These are phyloP conservation scores for Chamaetylas fuelleborni DNA, from an alignment of 2,113 vertebrate genomes.

Conservation along the genomic window DNA sequence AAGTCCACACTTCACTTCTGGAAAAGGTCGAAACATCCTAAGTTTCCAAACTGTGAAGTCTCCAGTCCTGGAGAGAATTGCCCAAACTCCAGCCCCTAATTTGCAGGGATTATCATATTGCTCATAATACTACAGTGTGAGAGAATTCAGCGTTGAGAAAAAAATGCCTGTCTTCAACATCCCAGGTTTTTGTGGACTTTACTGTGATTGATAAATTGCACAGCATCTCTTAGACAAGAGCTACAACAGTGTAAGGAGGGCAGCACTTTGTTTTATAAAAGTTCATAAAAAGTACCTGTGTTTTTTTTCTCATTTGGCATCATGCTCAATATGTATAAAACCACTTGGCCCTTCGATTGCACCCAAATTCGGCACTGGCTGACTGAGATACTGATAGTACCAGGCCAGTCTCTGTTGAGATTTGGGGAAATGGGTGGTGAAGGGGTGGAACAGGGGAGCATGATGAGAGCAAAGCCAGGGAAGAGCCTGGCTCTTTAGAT, in stretches of 20 bases:
- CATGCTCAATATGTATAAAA: background rate
- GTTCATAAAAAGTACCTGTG: background rate
- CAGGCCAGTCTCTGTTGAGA: background rate
- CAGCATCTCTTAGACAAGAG: background rate
- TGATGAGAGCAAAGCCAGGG: rapidly evolving
- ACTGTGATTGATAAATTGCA: background rate
- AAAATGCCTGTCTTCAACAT: background rate
- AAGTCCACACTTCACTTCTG: background rate
- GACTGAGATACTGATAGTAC: background rate
- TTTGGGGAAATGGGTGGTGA: background rate
- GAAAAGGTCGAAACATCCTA: background rate
- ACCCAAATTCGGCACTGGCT: background rate
- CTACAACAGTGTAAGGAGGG: background rate
- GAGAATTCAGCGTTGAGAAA: background rate
- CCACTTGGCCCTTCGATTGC: background rate
- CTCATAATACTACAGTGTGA: background rate
- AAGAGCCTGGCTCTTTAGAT: no score
- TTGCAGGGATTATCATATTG: background rate
- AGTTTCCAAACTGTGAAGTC: background rate
- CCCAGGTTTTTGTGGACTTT: background rate
- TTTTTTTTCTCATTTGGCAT: background rate
- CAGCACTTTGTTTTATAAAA: background rate
- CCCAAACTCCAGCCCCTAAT: background rate
- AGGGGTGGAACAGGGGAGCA: background rate
- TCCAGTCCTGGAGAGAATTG: background rate